Evolutionary conservation across 2,113 vertebrate genomes (phyloP).

Genomic region (Nothocercus julius): DNA sequence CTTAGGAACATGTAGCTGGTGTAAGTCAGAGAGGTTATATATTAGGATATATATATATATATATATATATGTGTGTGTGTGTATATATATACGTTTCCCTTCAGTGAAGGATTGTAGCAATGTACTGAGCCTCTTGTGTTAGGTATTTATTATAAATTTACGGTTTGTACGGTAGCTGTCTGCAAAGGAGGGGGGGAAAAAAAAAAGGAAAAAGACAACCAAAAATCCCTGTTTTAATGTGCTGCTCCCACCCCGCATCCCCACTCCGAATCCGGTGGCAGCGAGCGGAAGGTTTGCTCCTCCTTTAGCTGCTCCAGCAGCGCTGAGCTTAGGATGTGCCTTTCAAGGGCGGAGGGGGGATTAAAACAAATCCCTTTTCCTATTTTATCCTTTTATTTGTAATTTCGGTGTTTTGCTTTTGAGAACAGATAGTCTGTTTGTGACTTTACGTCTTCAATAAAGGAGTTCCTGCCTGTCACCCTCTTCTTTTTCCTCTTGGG

Average conservation of each 20-base stretch:
- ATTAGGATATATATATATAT: conserved; percentile 61
- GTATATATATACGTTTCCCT: conserved; percentile 74
- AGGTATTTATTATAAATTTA: conserved; percentile 84
- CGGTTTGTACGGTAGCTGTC: conserved; percentile 83
- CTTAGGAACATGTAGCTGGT: conserved; percentile 44
- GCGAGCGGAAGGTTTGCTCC: conserved; percentile 10
- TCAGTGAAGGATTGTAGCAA: conserved; percentile 84
- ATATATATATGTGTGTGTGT: not conserved
- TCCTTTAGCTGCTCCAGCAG: not conserved
- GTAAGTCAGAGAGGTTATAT: conserved; percentile 63
- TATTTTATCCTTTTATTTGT: not conserved
- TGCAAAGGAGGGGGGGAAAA: conserved; percentile 39
- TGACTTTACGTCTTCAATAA: conserved; percentile 66
- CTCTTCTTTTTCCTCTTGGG: not conserved
- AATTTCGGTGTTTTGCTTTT: not conserved
- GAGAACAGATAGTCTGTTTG: not conserved
- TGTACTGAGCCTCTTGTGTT: conserved; percentile 81
- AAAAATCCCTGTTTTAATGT: conserved; percentile 62
- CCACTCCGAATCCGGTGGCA: not conserved
- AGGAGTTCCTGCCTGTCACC: conserved; percentile 42
- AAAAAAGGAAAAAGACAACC: not conserved
- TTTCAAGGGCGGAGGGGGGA: not conserved
- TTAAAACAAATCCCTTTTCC: not conserved
- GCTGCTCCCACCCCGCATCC: conserved; percentile 72
- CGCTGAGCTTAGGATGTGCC: not conserved